Conservation (phyloP, 37 sponge, comb jelly and placozoan genomes). For the Petrosia ficiformis region DNA sequence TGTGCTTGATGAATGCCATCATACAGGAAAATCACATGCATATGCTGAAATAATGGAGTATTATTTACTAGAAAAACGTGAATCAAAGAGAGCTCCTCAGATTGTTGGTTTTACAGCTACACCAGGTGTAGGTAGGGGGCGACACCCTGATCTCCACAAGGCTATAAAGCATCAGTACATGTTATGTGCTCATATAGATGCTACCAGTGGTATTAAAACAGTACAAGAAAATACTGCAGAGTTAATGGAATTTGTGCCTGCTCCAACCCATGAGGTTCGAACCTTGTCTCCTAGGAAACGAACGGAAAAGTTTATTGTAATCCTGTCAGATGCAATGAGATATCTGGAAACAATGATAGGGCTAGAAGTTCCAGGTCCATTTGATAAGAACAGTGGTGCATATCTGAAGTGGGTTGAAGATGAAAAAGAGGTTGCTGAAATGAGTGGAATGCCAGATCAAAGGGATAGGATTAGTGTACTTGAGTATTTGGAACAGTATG, state of each 20-base stretch:
- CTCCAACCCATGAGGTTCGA: slow-evolving; percentile 2
- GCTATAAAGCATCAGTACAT: slow-evolving; percentile 47
- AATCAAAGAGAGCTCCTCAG: slow-evolving; percentile 33
- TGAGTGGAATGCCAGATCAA: slow-evolving; percentile 1
- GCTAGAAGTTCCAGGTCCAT: neutral
- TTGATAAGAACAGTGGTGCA: neutral
- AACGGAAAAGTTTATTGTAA: slow-evolving; percentile 14
- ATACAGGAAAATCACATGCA: slow-evolving; percentile 48
- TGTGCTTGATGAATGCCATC: slow-evolving; percentile 92
- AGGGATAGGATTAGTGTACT: slow-evolving; percentile 22
- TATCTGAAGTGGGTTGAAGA: slow-evolving; percentile 31
- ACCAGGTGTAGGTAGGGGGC: slow-evolving; percentile 50
- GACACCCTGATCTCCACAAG: slow-evolving; percentile 10
- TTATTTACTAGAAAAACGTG: slow-evolving; percentile 48
- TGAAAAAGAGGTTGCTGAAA: slow-evolving; percentile 14
- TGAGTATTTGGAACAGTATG: slow-evolving; percentile 16
- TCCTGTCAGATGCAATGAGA: slow-evolving; percentile 10
- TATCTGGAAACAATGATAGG: slow-evolving; percentile 13
- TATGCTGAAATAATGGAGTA: slow-evolving; percentile 58
- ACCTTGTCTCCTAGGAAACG: slow-evolving; percentile 10
- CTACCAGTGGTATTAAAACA: slow-evolving; percentile 44
- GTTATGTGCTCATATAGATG: slow-evolving; percentile 73
- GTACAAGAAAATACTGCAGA: slow-evolving; percentile 40
- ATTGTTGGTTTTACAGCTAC: slow-evolving; percentile 74
- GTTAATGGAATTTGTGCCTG: slow-evolving; percentile 2